A percentile compares a stretch with the other conserved stretches of the same genome.
phyloP scores from a whole-genome alignment of 1,140 invertebrate genomes.

The Brachionus paranguensis region DNA sequence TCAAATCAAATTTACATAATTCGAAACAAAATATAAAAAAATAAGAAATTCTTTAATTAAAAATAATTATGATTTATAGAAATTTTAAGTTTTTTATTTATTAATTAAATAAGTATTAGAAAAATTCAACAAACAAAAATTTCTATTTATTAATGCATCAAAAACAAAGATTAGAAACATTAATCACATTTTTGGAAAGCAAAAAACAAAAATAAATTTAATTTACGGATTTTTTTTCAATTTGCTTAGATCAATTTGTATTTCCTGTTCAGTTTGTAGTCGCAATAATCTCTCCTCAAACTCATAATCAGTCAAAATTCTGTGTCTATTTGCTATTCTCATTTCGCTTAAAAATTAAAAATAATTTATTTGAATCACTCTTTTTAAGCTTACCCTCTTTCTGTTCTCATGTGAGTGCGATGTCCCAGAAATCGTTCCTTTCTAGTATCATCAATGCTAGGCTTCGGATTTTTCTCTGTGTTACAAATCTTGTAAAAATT shows the following conservation, averaged over 20 bases:
- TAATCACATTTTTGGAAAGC: not conserved
- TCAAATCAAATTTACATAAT: not conserved
- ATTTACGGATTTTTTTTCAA: not conserved
- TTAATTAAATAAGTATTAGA: not conserved
- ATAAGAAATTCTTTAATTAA: not conserved
- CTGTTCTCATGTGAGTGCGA: not conserved
- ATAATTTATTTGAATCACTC: not conserved
- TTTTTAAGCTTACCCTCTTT: not conserved
- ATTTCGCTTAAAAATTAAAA: not conserved
- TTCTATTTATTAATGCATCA: not conserved
- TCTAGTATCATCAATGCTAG: not conserved
- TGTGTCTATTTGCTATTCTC: not conserved
- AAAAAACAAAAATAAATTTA: not conserved
- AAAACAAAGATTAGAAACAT: not conserved
- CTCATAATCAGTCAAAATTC: not conserved
- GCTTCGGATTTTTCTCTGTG: not conserved
- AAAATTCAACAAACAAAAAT: not conserved
- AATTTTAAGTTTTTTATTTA: not conserved
- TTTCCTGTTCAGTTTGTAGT: not conserved
- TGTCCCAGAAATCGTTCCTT: not conserved
- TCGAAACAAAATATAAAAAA: not conserved
- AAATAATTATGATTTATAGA: too few relatives aligned
- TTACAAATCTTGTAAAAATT: not conserved
- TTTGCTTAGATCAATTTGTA: not conserved
- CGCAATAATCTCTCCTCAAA: not conserved